These are phyloP conservation scores for Geopemphigus sp. DNA, from an alignment of 1,140 invertebrate genomes.

Conservation along the genomic window DNA sequence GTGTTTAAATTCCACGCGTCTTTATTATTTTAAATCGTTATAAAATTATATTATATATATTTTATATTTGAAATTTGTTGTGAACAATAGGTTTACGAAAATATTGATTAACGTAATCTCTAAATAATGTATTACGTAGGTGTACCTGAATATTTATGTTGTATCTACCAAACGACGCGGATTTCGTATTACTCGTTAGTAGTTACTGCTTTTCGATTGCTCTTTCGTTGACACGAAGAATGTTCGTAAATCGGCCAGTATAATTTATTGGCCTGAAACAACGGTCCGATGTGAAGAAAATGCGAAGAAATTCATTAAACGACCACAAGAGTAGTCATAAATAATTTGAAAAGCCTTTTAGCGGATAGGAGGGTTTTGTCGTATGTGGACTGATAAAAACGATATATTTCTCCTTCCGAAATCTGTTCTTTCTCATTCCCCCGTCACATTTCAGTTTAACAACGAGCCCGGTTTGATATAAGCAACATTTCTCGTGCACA, in stretches of 20 bases:
- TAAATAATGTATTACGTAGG: background rate
- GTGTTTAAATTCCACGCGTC: too few species aligned
- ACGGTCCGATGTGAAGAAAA: constrained; percentile 10
- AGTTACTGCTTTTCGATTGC: background rate
- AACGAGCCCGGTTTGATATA: constrained; percentile 42
- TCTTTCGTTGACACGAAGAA: constrained; percentile 2
- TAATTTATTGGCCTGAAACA: constrained; percentile 16
- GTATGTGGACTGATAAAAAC: constrained; percentile 40
- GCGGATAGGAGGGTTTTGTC: background rate
- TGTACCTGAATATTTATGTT: background rate
- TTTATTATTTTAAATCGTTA: too few species aligned
- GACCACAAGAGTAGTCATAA: constrained; percentile 40
- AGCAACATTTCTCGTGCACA: constrained; percentile 35
- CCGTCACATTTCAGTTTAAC: constrained; percentile 34
- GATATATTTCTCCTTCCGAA: constrained; percentile 33
- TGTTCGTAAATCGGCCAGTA: background rate
- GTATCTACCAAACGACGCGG: background rate
- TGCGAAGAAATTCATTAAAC: constrained; percentile 48
- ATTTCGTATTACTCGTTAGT: background rate
- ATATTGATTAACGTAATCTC: background rate
- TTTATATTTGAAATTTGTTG: too few species aligned
- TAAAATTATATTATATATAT: too few species aligned
- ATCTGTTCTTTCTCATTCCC: constrained; percentile 13
- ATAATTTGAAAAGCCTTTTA: constrained; percentile 46
- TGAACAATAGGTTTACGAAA: too few species aligned